Conservation (phyloP, 2,888 invertebrate genomes). For the Apotomis turbidana region DNA sequence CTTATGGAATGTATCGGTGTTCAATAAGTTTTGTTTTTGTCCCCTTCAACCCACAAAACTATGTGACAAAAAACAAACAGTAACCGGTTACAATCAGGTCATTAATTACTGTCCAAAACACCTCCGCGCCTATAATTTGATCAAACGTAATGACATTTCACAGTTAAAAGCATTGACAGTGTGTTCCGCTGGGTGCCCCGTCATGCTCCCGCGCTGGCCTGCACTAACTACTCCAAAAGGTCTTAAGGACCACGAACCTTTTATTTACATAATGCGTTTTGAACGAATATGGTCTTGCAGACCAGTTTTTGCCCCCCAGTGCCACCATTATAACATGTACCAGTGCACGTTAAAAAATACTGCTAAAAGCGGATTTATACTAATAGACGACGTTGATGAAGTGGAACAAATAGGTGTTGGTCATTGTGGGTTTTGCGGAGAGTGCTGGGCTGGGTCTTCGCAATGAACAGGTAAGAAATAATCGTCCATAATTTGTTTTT, state of each 20-base stretch:
- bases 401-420: slow-evolving; percentile 31
- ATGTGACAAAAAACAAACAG: slow-evolving; percentile 11
- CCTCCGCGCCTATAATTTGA: slow-evolving; percentile 33
- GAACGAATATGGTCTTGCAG: neutral
- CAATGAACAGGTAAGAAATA: slow-evolving; percentile 6
- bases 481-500: slow-evolving; percentile 2
- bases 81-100: neutral
- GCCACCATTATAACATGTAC: slow-evolving; percentile 31
- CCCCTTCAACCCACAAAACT: neutral
- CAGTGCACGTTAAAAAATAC: slow-evolving; percentile 24
- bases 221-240: neutral
- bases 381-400: slow-evolving; percentile 32
- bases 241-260: slow-evolving; percentile 2
- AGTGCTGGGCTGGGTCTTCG: neutral
- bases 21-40: neutral
- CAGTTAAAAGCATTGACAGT: slow-evolving; percentile 41
- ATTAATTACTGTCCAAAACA: slow-evolving; percentile 22
- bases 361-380: slow-evolving; percentile 38
- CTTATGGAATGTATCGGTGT: too few species aligned
- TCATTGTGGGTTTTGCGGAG: slow-evolving; percentile 10
- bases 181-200: slow-evolving; percentile 33
- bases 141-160: slow-evolving; percentile 38
- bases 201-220: slow-evolving; percentile 31
- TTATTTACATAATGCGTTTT: slow-evolving; percentile 8
- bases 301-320: slow-evolving; percentile 30